These are phyloP conservation scores for Neotoma lepida DNA, from an alignment of 2,113 vertebrate species.

Conservation along the genomic window DNA sequence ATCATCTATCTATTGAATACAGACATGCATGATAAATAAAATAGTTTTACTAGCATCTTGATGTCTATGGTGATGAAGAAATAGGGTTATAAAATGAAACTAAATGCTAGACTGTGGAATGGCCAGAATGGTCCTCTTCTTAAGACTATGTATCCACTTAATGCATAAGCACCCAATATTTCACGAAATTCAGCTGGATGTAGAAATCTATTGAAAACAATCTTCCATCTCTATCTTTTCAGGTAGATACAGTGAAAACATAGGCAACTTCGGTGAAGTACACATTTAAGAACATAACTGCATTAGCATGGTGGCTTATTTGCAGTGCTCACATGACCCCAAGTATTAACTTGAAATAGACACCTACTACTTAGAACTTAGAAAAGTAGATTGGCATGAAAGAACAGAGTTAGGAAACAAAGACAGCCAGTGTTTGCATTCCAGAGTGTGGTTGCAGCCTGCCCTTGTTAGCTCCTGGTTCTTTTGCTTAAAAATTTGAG, in stretches of 20 bases:
- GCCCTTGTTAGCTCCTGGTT: constrained; percentile 46
- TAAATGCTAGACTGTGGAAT: not conserved
- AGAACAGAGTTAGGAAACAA: not conserved
- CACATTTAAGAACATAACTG: constrained; percentile 15
- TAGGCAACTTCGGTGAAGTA: not conserved
- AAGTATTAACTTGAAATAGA: not conserved
- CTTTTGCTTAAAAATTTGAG: constrained; percentile 54
- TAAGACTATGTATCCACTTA: not conserved
- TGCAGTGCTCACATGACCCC: not conserved
- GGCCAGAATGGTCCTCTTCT: not conserved
- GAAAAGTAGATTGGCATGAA: not conserved
- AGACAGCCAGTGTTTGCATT: not conserved
- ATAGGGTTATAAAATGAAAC: not conserved
- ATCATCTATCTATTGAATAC: not conserved
- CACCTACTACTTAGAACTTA: not conserved
- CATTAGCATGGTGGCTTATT: not conserved
- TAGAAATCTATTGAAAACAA: not conserved
- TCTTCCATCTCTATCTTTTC: not conserved
- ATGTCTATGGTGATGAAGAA: not conserved
- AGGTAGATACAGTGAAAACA: not conserved
- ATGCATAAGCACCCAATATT: not conserved
- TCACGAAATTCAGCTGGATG: not conserved
- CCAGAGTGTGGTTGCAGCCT: not conserved
- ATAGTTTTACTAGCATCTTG: not conserved
- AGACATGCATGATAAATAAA: constrained; percentile 12